Evolutionary conservation across 2,113 vertebrate species (phyloP), one percentile per base, ranked within the genome.

Genomic region (Pterocles gutturalis): DNA sequence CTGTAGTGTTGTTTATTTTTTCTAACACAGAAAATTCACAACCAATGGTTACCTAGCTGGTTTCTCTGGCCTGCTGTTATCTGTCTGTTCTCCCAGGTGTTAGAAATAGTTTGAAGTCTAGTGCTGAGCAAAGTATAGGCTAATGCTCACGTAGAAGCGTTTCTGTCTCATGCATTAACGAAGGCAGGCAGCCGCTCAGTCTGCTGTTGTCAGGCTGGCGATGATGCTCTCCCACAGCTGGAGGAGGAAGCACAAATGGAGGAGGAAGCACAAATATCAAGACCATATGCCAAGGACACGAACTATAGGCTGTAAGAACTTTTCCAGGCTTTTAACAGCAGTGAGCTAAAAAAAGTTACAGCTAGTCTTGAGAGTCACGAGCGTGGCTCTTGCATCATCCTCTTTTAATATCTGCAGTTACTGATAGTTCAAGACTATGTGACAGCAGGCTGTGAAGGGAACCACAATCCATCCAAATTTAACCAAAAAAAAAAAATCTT

Each of bases 91-190:
- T 45, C 10, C 49, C 2, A 21, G 22, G 8, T 11, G 45, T 25
- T 34, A 43, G 7, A 11, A 53, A 57, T 53, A 0, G 54, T 18
- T 41, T 6, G 60, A 45, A 41, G n/a, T n/a, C 66, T 22, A 55
- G n/a, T 18, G 24, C 12, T 31, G 22, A 71, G n/a, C 16, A 6
- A 77, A 36, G 17, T 7, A 24, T 2, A 36, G 66, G 33, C 20
- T 46, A 20, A 48, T 0, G 0, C 29, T 53, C 12, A 24, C 1
- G 6, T 1, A 54, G 53, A 53, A 75, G 43, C 9, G 3, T 25
- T 45, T 55, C 80, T 48, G 55, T 33, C 17, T 18, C 7, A 12
- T 2, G 11, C 41, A 16, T 28, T 34, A 51, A 55, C 14, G 36
- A 33, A 38, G 69, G 19, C 43, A 58, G n/a, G 60, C 49, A 83